Base-by-base conservation (phyloP, 2,797 vertebrate species). In the Eospalax fontanierii region DNA sequence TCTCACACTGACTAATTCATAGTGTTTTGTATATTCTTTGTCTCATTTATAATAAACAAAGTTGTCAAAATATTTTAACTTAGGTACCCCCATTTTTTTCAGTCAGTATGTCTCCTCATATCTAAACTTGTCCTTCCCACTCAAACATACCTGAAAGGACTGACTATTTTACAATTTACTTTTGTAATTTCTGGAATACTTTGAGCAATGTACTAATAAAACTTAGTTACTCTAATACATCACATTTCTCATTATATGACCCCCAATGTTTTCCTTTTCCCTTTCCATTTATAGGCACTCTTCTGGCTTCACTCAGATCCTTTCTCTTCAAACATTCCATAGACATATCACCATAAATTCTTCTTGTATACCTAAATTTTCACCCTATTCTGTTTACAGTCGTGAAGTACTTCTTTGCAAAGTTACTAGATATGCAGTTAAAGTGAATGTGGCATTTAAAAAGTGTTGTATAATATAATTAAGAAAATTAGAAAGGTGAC, bases 61-160 rank as follows among this genome's bases (percentile, higher is more conserved):
- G 35, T 73, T 94, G 71, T 88, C 50, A 80, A 65, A 89, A 87
- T 54, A 92, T 87, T 92, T 28, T 63, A 76, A 10, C 75, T 84
- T 90, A 22, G 50, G 38, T 87, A 91, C 21, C 24, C 78, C 15
- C 4, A 68, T 43, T 71, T 89, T 70, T 86, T 87, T 38, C 10
- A 11, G 76, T 14, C 10, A 15, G 16, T 18, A 16, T 24, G 46
- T 35, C 76, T 79, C 54, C n/a, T n/a, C n/a, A n/a, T n/a, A n/a
- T n/a, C n/a, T n/a, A n/a, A n/a, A n/a, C n/a, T n/a, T n/a, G n/a
- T n/a, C n/a, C n/a, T n/a, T n/a, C n/a, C n/a, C n/a, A n/a, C n/a
- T n/a, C n/a, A n/a, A n/a, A n/a, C n/a, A n/a, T n/a, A n/a, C n/a
- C n/a, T n/a, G n/a, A 83, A 46, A 0, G 43, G 46, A 89, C 35